Evolutionary conservation across 1,140 invertebrate species (phyloP).

Genomic region (Leptopilina boulardi): DNA sequence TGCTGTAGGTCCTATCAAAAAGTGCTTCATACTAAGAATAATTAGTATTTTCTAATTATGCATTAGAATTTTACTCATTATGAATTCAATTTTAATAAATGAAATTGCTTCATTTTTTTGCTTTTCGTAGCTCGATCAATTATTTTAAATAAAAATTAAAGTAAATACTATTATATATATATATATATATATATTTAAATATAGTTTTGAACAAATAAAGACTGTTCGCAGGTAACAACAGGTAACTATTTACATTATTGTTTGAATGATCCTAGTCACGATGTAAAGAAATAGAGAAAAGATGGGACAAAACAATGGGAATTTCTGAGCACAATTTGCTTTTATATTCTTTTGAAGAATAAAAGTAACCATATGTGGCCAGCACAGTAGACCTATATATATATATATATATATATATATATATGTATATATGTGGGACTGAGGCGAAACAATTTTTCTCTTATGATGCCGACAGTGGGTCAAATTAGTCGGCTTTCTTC

Average conservation of each 20-base stretch:
- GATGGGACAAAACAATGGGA: constrained; percentile 30
- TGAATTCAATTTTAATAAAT: too few species aligned
- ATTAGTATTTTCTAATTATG: too few species aligned
- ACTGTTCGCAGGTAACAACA: background rate
- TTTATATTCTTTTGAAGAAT: background rate
- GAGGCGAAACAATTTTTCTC: constrained; percentile 36
- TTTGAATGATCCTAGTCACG: background rate
- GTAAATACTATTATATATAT: too few species aligned
- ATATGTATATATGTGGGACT: too few species aligned
- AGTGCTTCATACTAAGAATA: too few species aligned
- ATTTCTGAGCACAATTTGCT: constrained; percentile 15
- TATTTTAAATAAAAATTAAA: too few species aligned
- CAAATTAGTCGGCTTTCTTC: constrained; percentile 54
- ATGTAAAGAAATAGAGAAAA: background rate
- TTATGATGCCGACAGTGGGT: constrained; percentile 48
- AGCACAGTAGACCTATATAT: background rate
- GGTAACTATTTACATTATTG: constrained; percentile 2
- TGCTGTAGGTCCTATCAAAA: too few species aligned
- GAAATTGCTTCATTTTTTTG: too few species aligned
- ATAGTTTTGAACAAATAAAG: background rate
- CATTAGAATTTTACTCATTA: too few species aligned
- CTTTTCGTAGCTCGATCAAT: too few species aligned
- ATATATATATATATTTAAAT: too few species aligned
- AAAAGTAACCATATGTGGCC: constrained; percentile 29
- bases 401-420: too few species aligned